A percentile compares a stretch with the other conserved stretches of the same genome.
These are phyloP conservation scores for Cyprichromis sp. DNA, from an alignment of 2,113 vertebrate genomes.

Conservation along the genomic window DNA sequence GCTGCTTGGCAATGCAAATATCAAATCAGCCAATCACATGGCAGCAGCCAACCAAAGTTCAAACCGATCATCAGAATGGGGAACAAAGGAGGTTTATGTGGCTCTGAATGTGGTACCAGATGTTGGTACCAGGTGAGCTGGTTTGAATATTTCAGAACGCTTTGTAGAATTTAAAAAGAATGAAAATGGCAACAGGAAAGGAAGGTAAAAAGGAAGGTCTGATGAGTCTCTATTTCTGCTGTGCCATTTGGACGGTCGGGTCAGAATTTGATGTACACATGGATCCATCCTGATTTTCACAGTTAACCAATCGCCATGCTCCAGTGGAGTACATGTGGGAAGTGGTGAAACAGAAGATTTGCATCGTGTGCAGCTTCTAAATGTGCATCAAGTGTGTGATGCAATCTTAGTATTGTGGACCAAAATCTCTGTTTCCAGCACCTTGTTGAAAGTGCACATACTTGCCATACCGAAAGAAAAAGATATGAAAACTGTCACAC, in stretches of 20 bases:
- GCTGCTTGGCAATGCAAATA: not conserved
- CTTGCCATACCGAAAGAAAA: not conserved
- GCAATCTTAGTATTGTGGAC: not conserved
- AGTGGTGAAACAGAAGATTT: not conserved
- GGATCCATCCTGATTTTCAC: not conserved
- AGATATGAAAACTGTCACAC: not conserved
- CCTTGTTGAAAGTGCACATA: not conserved
- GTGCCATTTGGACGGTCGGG: not conserved
- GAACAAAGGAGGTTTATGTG: not conserved
- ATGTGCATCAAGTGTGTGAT: not conserved
- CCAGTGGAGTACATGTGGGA: not conserved
- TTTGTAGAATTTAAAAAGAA: not conserved
- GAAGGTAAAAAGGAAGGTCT: not conserved
- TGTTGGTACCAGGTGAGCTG: not conserved
- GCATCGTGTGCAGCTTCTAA: not conserved
- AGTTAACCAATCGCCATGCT: not conserved
- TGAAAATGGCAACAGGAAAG: not conserved
- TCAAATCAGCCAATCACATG: not conserved
- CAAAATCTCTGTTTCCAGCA: not conserved
- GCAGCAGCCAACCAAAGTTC: not conserved
- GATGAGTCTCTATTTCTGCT: not conserved
- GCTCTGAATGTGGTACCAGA: not conserved
- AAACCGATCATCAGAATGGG: not conserved
- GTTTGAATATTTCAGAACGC: not conserved
- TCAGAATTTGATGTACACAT: not conserved